Evolutionary conservation across 2,113 vertebrate species (phyloP).

Genomic region (Phaetusa simplex): DNA sequence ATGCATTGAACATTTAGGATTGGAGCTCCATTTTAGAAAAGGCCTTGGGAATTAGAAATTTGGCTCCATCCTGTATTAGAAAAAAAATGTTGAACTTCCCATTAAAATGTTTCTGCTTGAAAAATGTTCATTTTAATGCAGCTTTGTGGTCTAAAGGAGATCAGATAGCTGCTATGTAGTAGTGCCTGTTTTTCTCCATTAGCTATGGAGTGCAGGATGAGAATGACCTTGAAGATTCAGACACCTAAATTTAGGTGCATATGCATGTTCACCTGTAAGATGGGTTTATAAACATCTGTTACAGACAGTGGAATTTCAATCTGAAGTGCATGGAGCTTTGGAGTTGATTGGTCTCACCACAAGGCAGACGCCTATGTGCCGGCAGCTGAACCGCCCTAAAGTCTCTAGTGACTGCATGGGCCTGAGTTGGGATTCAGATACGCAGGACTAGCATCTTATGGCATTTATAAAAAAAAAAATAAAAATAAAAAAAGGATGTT

Average conservation of each 20-base stretch:
- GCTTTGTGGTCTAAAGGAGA: background rate
- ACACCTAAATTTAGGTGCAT: background rate
- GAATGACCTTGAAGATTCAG: background rate
- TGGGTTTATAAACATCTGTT: background rate
- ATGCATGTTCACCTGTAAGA: background rate
- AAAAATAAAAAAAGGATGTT: background rate
- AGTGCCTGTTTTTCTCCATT: background rate
- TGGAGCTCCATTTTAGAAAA: background rate
- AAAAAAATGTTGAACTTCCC: background rate
- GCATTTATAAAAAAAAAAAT: background rate
- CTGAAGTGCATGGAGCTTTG: background rate
- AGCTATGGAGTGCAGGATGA: background rate
- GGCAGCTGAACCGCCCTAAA: background rate
- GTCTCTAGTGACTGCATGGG: background rate
- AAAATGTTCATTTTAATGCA: background rate
- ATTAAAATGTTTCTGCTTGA: background rate
- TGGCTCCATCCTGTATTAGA: background rate
- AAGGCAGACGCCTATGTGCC: accelerated
- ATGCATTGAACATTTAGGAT: background rate
- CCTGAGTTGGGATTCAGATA: background rate
- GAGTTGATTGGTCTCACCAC: background rate
- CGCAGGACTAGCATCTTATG: background rate
- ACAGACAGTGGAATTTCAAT: background rate
- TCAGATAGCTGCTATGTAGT: background rate
- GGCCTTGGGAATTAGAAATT: background rate